Evolutionary conservation across 1,140 invertebrate species (phyloP).

Genomic region (Rhopalosiphum maidis): DNA sequence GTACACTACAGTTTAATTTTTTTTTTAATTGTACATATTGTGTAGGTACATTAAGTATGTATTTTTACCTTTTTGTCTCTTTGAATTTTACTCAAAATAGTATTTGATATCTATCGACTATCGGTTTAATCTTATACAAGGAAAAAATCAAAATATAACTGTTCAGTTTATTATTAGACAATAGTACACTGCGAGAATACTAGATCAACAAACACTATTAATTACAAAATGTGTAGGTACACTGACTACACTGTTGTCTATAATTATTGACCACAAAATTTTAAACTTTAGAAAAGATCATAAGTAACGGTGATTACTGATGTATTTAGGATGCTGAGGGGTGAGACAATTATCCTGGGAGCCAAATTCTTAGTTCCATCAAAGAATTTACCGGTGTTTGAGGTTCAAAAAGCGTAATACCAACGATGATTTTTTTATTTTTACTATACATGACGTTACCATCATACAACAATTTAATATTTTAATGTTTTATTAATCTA

Average conservation of each 20-base stretch:
- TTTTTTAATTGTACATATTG: not conserved
- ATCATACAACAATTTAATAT: not conserved
- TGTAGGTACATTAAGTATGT: not conserved
- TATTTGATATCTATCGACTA: not conserved
- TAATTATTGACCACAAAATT: not conserved
- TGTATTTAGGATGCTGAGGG: not conserved
- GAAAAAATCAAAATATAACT: not conserved
- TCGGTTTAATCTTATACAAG: not conserved
- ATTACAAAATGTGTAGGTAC: not conserved
- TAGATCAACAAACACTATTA: rapidly evolving
- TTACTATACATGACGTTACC: not conserved
- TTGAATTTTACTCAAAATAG: not conserved
- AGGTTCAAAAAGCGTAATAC: not conserved
- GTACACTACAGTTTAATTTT: not conserved
- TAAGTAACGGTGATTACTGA: not conserved
- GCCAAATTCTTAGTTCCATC: not conserved
- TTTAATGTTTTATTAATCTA: not conserved
- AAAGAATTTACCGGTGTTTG: not conserved
- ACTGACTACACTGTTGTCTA: not conserved
- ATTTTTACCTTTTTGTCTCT: not conserved
- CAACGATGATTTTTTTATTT: not conserved
- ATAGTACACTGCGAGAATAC: not conserved
- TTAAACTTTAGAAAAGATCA: not conserved
- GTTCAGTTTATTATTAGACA: not conserved
- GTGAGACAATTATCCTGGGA: not conserved